Percentiles rank a stretch among this genome's conserved stretches.
These are phyloP conservation scores for Scaptomyza montana DNA, from an alignment of 1,140 invertebrate genomes.

Conservation along the genomic window DNA sequence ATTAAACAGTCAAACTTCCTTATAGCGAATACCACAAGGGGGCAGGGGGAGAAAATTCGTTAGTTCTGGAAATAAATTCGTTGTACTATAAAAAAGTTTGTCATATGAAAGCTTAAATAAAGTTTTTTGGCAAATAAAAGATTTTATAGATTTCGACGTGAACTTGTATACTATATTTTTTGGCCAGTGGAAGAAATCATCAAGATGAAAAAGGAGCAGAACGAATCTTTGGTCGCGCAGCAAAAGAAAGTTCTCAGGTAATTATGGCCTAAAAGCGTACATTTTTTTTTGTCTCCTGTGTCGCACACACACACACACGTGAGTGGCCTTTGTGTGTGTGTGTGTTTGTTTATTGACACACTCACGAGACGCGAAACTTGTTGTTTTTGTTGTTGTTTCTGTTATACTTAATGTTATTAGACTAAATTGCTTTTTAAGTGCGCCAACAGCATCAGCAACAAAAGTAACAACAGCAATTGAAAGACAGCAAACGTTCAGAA, in stretches of 20 bases:
- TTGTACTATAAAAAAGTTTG: no score
- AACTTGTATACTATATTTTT: not conserved
- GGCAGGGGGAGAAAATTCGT: no score
- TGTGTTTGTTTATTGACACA: constrained; percentile 74
- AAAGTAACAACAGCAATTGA: constrained; percentile 49
- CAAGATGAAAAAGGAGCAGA: not conserved
- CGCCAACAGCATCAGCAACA: constrained; percentile 45
- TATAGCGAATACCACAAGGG: no score
- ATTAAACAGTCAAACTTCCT: not conserved
- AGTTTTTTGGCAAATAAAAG: no score
- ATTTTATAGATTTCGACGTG: no score
- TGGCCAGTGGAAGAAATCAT: not conserved
- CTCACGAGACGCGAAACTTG: constrained; percentile 63
- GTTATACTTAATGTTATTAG: constrained; percentile 82
- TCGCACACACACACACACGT: constrained; percentile 18
- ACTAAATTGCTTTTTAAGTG: constrained; percentile 82
- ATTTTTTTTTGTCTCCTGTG: constrained; percentile 53
- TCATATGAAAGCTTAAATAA: no score
- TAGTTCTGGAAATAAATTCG: no score
- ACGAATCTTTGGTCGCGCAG: constrained; percentile 30
- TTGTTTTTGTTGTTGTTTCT: constrained; percentile 49
- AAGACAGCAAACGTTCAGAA: constrained; percentile 40
- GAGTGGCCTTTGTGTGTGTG: constrained; percentile 8
- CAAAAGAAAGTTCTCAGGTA: constrained; percentile 70
- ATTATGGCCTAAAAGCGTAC: constrained; percentile 78